Base-by-base conservation (phyloP, 2,888 invertebrate genomes). In the Xylota segnis region DNA sequence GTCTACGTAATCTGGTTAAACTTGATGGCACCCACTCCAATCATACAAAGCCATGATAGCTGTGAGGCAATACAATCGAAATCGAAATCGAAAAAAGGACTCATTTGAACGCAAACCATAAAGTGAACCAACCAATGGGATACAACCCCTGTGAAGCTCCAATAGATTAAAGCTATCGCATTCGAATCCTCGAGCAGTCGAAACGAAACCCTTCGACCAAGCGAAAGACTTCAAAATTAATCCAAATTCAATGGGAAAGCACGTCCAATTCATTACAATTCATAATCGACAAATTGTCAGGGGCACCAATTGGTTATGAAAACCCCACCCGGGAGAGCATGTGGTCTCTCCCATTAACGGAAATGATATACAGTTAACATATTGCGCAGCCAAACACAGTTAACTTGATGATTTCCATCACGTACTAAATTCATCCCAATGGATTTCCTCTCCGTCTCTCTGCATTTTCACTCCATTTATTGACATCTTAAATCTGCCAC, bases 321-420 rank as follows among this genome's bases (percentile, higher is more conserved):
- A 43, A 56, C 65, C 52, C 9, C 83, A 45, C 23, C 37, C 66
- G 29, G 34, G 12, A 16, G 18, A 43, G 40, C 52, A 68, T 75
- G 68, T 79, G 79, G 66, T 75, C 37, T 50, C 52, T 23, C 5
- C 79, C 29, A 84, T 79, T 75, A 84, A 68, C 50, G 52, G 40
- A 84, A 79, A 84, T 65, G 70, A 70, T 75, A 79, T 71, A 70
- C 63, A 79, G 84, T 79, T 79, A 79, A 84, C 84, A 84, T 79
- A 84, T 79, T 70, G 56, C 79, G 58, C 58, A 75, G 74, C 37
- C 70, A 79, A 83, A 79, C 63, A 75, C 40, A 74, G 63, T 56
- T 72, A 61, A 76, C 54, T 86, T 86, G 66, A 66, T 10, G 82
- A 86, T 86, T 86, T 82, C 54, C 61, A 86, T 86, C 86, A 86